Evolutionary conservation across 2,888 invertebrate genomes (phyloP).

Genomic region (Rhopalosiphum nymphaeae): DNA sequence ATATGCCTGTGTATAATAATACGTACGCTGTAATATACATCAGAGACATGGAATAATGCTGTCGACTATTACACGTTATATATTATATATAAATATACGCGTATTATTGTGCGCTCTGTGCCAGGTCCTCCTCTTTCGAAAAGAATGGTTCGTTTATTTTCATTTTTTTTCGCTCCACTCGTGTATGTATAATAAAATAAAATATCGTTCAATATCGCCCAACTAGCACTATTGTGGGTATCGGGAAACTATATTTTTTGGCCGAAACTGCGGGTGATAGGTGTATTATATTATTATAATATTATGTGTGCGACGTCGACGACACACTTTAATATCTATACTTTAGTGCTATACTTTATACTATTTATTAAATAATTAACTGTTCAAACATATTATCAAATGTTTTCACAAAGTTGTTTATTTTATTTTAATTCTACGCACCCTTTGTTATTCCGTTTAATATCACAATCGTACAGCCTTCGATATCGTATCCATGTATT

Average conservation of each 20-base stretch:
- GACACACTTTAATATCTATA: not conserved
- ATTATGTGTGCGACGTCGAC: not conserved
- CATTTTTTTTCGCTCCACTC: not conserved
- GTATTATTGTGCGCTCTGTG: not conserved
- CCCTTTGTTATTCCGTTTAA: not conserved
- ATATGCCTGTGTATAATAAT: not conserved
- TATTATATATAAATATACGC: not conserved
- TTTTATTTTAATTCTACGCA: not conserved
- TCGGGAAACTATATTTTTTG: not conserved
- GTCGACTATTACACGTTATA: not conserved
- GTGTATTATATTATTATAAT: not conserved
- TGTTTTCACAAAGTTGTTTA: not conserved
- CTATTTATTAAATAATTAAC: not conserved
- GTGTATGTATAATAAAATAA: not conserved
- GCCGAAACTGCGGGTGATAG: not conserved
- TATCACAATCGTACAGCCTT: not conserved
- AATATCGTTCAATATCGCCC: not conserved
- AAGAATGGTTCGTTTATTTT: not conserved
- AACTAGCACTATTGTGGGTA: not conserved
- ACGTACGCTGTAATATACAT: not conserved
- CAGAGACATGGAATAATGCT: not conserved
- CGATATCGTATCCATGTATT: not conserved
- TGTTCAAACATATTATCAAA: not conserved
- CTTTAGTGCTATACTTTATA: no score
- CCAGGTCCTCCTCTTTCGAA: constrained; percentile 16